Evolutionary conservation across 2,888 invertebrate genomes (phyloP), one percentile per base, ranked within the genome.

Genomic region (Sipha maydis): DNA sequence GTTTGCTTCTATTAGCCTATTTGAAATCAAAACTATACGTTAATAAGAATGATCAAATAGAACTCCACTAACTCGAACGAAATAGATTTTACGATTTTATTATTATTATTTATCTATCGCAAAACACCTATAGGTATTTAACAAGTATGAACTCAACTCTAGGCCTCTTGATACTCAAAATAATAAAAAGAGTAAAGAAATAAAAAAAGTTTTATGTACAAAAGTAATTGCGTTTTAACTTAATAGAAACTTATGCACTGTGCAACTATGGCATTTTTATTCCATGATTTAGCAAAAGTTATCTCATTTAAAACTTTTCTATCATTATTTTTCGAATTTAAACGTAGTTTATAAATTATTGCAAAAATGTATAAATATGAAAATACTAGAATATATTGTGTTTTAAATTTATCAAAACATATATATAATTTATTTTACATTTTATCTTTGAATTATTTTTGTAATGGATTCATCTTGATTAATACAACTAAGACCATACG

Each of bases 271-370:
- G 73, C 25, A 80, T 80, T 67, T 38, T 41, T n/a, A 61, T 80
- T 41, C 41, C 19, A n/a, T 67, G 67, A 28, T n/a, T 67, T n/a
- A 21, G 80, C 67, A 67, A 67, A 80, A 80, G 80, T 80, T 80
- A 67, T 28, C 38, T 41, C 19, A 80, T 67, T 80, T 67, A 34
- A 41, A 19, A 80, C 67, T 28, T 80, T 67, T 80, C n/a, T 25
- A 25, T 34, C 31, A 67, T 80, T 34, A 80, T 80, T 61, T 14
- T 28, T 28, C 31, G 17, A 56, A 25, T 79, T 34, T 56, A 79
- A 21, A 78, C 14, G 25, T 41, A 38, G 5, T 9, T 38, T 34
- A 8, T 25, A 25, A 25, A n/a, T n/a, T 25, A 38, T 38, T 38
- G 5, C 25, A 14, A 69, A 14, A 7, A 69, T 28, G 14, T 21